These are phyloP conservation scores for Chironomus tepperi DNA, from an alignment of 1,140 invertebrate species.

Conservation along the genomic window DNA sequence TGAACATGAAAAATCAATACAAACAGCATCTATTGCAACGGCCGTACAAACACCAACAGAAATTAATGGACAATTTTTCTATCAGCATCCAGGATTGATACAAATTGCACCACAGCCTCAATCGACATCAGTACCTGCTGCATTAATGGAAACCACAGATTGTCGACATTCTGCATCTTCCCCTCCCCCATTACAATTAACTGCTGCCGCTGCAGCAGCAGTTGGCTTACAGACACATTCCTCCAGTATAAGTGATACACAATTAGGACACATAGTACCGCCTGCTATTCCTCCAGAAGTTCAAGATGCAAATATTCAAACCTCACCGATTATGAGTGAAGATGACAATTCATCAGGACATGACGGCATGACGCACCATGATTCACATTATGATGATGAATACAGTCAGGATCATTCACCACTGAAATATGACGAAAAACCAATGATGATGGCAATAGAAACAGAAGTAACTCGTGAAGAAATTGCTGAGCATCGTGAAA, in stretches of 20 bases:
- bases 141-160: conserved; percentile 25
- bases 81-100: conserved; percentile 41
- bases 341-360: conserved; percentile 43
- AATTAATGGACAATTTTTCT: conserved; percentile 45
- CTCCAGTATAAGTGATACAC: not conserved
- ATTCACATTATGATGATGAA: not conserved
- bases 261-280: conserved; percentile 24
- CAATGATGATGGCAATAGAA: conserved; percentile 7
- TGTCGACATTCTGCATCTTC: conserved; percentile 27
- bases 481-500: conserved; percentile 14
- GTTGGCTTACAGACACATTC: not conserved
- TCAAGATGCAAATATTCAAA: conserved; percentile 72
- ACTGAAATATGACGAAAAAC: conserved; percentile 15
- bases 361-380: conserved; percentile 17
- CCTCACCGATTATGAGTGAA: conserved; percentile 48
- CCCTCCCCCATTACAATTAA: conserved; percentile 32
- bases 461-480: conserved; percentile 17
- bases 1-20: conserved; percentile 23
- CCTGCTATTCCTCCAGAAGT: conserved; percentile 43
- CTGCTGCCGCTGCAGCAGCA: conserved; percentile 29
- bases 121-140: conserved; percentile 30
- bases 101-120: conserved; percentile 27
- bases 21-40: conserved; percentile 25
- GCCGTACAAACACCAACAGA: conserved; percentile 30
- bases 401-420: conserved; percentile 23